Evolutionary conservation across 2,113 vertebrate genomes (phyloP).

Genomic region (Mus musculus): DNA sequence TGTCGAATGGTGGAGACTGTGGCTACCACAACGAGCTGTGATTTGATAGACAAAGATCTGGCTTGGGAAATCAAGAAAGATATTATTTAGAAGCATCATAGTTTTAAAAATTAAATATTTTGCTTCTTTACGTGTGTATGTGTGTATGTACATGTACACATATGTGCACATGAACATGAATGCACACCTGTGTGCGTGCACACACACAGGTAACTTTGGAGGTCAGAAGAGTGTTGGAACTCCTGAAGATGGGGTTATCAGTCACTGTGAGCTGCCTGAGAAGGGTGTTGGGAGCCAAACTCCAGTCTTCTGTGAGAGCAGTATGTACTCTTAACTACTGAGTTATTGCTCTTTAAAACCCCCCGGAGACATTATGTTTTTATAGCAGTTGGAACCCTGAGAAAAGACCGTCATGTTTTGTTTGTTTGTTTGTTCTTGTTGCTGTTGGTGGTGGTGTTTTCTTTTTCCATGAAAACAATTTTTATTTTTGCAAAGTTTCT

Average conservation of each 20-base stretch:
- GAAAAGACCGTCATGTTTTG: slow-evolving; percentile 58
- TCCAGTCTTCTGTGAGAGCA: not conserved
- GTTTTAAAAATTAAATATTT: slow-evolving; percentile 8
- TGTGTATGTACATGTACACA: not conserved
- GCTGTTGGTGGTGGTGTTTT: not conserved
- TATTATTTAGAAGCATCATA: slow-evolving; percentile 33
- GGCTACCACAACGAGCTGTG: not conserved
- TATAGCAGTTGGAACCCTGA: slow-evolving; percentile 50
- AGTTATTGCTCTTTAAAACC: no score
- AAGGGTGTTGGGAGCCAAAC: not conserved
- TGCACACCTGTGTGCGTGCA: not conserved
- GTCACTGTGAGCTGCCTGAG: no score
- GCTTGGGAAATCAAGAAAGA: not conserved
- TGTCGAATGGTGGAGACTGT: not conserved
- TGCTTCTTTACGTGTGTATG: no score
- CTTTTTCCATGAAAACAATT: slow-evolving; percentile 70
- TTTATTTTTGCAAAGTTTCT: slow-evolving; percentile 65
- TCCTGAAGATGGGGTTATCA: not conserved
- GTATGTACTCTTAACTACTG: not conserved
- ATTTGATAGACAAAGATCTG: slow-evolving; percentile 59
- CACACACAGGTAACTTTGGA: not conserved
- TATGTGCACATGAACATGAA: not conserved
- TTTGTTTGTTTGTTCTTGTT: not conserved
- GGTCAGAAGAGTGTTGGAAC: not conserved
- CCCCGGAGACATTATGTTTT: slow-evolving; percentile 33